Conservation (phyloP, 1,140 invertebrate genomes). For the Pseudomyrmex concolor region DNA sequence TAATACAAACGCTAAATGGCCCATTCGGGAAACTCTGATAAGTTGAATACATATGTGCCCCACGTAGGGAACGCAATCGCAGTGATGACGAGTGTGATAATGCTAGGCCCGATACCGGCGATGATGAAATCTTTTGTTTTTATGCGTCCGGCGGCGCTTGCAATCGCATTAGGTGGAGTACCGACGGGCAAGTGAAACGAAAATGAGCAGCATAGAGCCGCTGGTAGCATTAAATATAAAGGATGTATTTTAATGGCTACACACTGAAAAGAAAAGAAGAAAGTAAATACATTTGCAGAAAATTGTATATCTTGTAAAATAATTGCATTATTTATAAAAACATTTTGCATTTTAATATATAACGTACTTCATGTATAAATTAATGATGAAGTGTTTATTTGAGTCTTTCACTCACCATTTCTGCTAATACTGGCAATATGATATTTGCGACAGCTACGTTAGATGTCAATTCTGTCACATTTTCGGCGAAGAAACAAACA, state of each 20-base stretch:
- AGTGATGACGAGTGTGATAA: constrained; percentile 90
- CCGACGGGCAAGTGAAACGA: constrained; percentile 91
- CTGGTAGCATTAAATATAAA: constrained; percentile 89
- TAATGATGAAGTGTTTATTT: too few relatives aligned
- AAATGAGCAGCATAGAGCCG: constrained; percentile 88
- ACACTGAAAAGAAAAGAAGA: constrained; percentile 82
- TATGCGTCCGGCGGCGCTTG: constrained; percentile 92
- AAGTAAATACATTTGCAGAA: constrained; percentile 30
- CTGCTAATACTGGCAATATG: constrained; percentile 87
- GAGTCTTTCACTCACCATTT: constrained; percentile 85
- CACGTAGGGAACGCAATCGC: constrained; percentile 90
- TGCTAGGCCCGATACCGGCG: constrained; percentile 91
- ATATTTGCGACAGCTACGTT: constrained; percentile 89
- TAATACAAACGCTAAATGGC: constrained; percentile 65
- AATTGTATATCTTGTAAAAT: neutral
- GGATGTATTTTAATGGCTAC: constrained; percentile 87
- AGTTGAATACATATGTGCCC: constrained; percentile 86
- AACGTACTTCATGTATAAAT: too few relatives aligned
- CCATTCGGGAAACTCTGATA: constrained; percentile 86
- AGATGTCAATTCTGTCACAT: constrained; percentile 87
- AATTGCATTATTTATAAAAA: neutral
- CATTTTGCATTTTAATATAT: neutral
- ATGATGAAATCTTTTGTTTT: constrained; percentile 91
- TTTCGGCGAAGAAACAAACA: constrained; percentile 84
- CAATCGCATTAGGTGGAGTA: constrained; percentile 97